Percentiles rank a stretch among this genome's conserved stretches.
Conservation (phyloP, 2,797 vertebrate genomes). For the Brachyalestes nurse region DNA sequence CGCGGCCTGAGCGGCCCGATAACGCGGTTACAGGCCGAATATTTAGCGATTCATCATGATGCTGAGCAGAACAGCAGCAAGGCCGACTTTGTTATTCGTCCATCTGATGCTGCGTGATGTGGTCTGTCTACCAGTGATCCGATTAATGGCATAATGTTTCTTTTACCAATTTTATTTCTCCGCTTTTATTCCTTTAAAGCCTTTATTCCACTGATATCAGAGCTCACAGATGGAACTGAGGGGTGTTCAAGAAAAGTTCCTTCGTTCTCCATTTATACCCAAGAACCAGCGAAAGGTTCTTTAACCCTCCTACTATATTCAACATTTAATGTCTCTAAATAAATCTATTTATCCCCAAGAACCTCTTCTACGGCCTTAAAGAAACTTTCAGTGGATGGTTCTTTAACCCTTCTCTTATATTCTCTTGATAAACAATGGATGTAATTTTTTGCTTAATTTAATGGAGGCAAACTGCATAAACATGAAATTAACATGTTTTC, state of each 20-base stretch:
- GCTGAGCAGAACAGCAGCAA: constrained; percentile 48
- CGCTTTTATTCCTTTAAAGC: constrained; percentile 18
- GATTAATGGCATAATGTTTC: constrained; percentile 58
- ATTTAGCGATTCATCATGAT: constrained; percentile 52
- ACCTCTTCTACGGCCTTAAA: no score
- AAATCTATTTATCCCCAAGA: not conserved
- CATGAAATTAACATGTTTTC: no score
- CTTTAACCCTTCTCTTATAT: no score
- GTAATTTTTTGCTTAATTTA: no score
- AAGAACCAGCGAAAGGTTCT: no score
- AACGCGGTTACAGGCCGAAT: constrained; percentile 60
- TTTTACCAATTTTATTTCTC: constrained; percentile 52
- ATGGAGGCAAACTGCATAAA: no score
- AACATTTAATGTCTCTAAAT: no score
- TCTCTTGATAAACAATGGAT: no score
- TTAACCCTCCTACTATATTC: no score
- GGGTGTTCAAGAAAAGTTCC: not conserved
- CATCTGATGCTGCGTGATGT: constrained; percentile 41
- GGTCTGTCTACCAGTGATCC: constrained; percentile 49
- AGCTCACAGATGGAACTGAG: constrained; percentile 16
- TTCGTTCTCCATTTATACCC: not conserved
- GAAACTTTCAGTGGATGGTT: no score
- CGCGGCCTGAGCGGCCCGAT: constrained; percentile 51
- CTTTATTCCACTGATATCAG: constrained; percentile 8
- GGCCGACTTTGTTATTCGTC: constrained; percentile 53